Conservation (phyloP, 2,797 vertebrate species). For the Peromyscus attwateri region DNA sequence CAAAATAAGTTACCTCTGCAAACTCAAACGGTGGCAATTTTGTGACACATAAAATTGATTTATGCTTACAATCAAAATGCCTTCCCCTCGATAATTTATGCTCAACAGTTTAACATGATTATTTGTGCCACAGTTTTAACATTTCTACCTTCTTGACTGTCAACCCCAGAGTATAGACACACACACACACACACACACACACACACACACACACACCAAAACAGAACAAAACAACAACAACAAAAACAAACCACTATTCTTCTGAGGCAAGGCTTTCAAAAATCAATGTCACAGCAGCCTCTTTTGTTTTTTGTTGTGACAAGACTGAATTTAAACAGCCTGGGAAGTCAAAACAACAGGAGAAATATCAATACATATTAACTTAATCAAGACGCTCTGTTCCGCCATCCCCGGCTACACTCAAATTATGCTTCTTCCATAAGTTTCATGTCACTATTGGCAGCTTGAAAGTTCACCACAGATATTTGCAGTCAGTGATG, state of each 20-base stretch:
- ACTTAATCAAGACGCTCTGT: slow-evolving; percentile 86
- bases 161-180: slow-evolving; percentile 74
- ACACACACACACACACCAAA: background rate
- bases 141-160: slow-evolving; percentile 79
- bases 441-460: background rate
- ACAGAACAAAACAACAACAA: background rate
- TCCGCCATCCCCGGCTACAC: slow-evolving; percentile 67
- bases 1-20: slow-evolving; percentile 83
- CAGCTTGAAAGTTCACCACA: slow-evolving; percentile 35
- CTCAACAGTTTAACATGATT: slow-evolving; percentile 86
- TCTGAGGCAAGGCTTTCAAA: slow-evolving; percentile 81
- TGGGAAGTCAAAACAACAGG: slow-evolving; percentile 88
- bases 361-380: slow-evolving; percentile 89
- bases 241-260: slow-evolving; percentile 76
- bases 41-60: slow-evolving; percentile 84
- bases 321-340: slow-evolving; percentile 89
- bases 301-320: slow-evolving; percentile 90
- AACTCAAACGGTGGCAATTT: slow-evolving; percentile 79
- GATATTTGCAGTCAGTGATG: background rate
- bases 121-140: slow-evolving; percentile 84
- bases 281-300: slow-evolving; percentile 86
- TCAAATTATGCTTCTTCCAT: background rate
- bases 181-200: background rate
- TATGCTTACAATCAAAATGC: slow-evolving; percentile 84
- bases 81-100: slow-evolving; percentile 83